A percentile compares a stretch with the other conserved stretches of the same genome.
Conservation (phyloP, 2,888 invertebrate genomes). For the Andrena marginata region DNA sequence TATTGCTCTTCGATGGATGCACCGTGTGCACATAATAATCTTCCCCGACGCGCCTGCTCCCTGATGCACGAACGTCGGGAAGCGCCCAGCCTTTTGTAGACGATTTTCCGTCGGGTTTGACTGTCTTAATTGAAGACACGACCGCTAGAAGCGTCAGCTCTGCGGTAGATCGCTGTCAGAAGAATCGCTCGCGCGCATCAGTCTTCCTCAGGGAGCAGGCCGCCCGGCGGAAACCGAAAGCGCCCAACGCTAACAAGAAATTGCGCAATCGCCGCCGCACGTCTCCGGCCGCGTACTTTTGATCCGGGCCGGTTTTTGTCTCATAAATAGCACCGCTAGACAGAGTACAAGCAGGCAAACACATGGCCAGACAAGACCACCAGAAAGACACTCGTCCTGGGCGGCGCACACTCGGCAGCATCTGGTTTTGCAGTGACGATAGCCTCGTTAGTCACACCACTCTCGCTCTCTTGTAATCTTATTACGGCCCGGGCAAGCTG, state of each 20-base stretch:
- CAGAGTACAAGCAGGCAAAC: conserved; percentile 53
- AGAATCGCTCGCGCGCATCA: conserved; percentile 34
- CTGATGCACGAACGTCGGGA: too few relatives aligned
- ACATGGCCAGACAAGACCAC: conserved; percentile 71
- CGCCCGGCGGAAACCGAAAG: conserved; percentile 36
- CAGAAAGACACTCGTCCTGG: conserved; percentile 71
- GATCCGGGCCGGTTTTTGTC: conserved; percentile 65
- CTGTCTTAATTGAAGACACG: conserved; percentile 24
- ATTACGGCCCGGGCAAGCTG: conserved; percentile 58
- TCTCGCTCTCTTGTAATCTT: conserved; percentile 70
- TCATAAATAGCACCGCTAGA: conserved; percentile 63
- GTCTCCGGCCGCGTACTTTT: conserved; percentile 51
- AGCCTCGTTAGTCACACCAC: conserved; percentile 79
- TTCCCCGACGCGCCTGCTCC: background rate
- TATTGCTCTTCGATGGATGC: background rate
- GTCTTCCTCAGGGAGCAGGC: conserved; percentile 7
- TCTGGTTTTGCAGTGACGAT: conserved; percentile 78
- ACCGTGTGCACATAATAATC: background rate
- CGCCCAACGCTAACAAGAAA: conserved; percentile 53
- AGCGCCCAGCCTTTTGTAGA: background rate
- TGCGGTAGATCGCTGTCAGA: conserved; percentile 4
- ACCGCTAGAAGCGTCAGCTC: background rate
- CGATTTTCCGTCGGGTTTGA: background rate
- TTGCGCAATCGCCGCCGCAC: conserved; percentile 58
- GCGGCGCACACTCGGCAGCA: conserved; percentile 67